Evolutionary conservation across 1,140 invertebrate genomes (phyloP), one percentile per base, ranked within the genome.

Genomic region (Drosophila malerkotliana): DNA sequence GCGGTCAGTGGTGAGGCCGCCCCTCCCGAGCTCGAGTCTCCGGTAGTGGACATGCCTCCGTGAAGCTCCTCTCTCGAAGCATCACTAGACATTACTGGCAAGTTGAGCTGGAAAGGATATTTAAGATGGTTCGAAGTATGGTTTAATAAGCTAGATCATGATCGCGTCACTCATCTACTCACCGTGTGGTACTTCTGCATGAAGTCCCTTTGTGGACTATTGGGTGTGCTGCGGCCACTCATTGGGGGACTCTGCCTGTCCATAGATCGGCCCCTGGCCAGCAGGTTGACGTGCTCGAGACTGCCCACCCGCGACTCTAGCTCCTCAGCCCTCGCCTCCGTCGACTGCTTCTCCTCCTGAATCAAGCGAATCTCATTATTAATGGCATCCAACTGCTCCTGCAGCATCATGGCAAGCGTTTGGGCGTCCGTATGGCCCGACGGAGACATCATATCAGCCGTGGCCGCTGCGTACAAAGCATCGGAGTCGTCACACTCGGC

Each of bases 321-420:
- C 92, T 99, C 98, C 92, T 99, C 99, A 1, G 98, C 98, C 55
- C 98, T 92, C 1, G 98, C 97, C 92, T 99, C 99, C 3, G 98
- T 98, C 87, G 95, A 98, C 92, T 99, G 98, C 92, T 99, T 99
- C 93, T 99, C 99, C 93, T 99, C 98, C 94, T 99, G 97, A 48
- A 99, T 99, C 79, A 99, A 93, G 5, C 94, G 92, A 77, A 99
- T 99, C 94, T 99, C 99, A 91, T 99, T 99, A 93, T 99, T 99
- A 83, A 99, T 99, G 75, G 99, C 99, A 93, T 99, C 98, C 48
- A 99, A 93, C 92, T 99, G 98, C 92, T 99, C 98, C 93, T 99
- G 99, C 64, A 99, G 93, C 97, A 99, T 99, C 79, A 99, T 94
- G 21, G 99, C 99, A 59, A 99, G 93, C 0, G 98, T 98, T 92